A percentile compares a stretch with the other conserved stretches of the same genome.
These are phyloP conservation scores for Caradrina clavipalpis DNA, from an alignment of 2,888 invertebrate species.

Conservation along the genomic window DNA sequence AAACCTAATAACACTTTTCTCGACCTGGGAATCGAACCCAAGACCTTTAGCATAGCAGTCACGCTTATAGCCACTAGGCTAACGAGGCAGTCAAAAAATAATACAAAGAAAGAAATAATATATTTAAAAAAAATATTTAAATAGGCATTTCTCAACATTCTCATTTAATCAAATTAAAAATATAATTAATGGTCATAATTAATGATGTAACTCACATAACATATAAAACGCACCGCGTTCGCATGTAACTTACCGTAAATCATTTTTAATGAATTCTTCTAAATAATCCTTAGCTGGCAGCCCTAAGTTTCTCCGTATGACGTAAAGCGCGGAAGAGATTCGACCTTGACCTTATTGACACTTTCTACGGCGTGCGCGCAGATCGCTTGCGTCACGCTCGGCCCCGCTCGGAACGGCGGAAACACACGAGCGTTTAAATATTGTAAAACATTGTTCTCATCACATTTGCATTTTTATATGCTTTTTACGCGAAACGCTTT, in stretches of 20 bases:
- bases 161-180: not conserved
- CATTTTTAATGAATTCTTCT: not conserved
- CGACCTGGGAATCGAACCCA: too few species aligned
- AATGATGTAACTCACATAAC: not conserved
- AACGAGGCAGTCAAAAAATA: too few species aligned
- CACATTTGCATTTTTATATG: conserved; percentile 43
- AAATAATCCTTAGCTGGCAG: conserved; percentile 34
- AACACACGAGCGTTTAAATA: conserved; percentile 30
- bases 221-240: not conserved
- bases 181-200: not conserved
- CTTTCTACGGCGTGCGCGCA: conserved; percentile 64
- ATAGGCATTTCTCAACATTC: not conserved
- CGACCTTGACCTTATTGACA: conserved; percentile 70
- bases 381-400: conserved; percentile 41
- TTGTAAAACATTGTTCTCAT: conserved; percentile 15
- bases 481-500: conserved; percentile 7
- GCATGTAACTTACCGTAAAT: not conserved
- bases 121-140: too few species aligned
- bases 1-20: too few species aligned
- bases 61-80: too few species aligned
- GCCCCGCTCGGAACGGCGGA: conserved; percentile 37
- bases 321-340: conserved; percentile 60
- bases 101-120: too few species aligned
- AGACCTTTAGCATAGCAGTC: too few species aligned
- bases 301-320: conserved; percentile 61